Base-by-base conservation (phyloP, 1,140 invertebrate genomes). In the Neodiprion virginianus region DNA sequence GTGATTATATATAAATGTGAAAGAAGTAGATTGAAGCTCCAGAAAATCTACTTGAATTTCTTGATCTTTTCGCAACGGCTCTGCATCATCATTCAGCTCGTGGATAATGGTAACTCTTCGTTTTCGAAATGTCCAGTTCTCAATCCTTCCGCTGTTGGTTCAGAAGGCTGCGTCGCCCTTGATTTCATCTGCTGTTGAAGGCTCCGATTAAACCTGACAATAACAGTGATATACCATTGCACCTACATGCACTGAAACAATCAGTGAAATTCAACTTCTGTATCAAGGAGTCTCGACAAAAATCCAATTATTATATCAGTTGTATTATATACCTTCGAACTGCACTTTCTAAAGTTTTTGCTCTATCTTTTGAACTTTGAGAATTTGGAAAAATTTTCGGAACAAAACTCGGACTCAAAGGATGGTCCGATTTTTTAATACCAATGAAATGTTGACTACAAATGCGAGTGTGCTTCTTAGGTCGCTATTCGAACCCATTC, bases 371-470 rank as follows among this genome's bases (percentile, higher is more conserved):
- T 69, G 28, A 10, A 69, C n/a, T 69, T 69, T 8, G 68, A 40
- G 23, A 69, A 69, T 69, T 69, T 12, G 21, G n/a, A 69, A 69
- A 78, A 69, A 78, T 76, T 28, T 67, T 75, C 10, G 77, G 75
- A 73, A 71, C 50, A 53, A 73, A 78, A 76, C 74, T 78, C 10
- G 77, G 75, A 72, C 50, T 73, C 14, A 12, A 14, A 9, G 75
- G 77, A 75, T 78, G 75, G 14, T 76, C 75, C 1, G 75, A 77
- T 66, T 79, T 75, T 72, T 75, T 75, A 67, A 70, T 75, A 70
- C 78, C 75, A 65, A 75, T 71, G 40, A 79, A 79, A 74, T 79
- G 75, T 47, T 72, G 61, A 69, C 75, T 77, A 65, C 78, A 77
- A 40, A 79, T 75, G 11, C 73, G 48, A 21, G 67, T 71, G n/a